These are phyloP conservation scores for Aricia agestis DNA, from an alignment of 1,140 invertebrate genomes.

Conservation along the genomic window DNA sequence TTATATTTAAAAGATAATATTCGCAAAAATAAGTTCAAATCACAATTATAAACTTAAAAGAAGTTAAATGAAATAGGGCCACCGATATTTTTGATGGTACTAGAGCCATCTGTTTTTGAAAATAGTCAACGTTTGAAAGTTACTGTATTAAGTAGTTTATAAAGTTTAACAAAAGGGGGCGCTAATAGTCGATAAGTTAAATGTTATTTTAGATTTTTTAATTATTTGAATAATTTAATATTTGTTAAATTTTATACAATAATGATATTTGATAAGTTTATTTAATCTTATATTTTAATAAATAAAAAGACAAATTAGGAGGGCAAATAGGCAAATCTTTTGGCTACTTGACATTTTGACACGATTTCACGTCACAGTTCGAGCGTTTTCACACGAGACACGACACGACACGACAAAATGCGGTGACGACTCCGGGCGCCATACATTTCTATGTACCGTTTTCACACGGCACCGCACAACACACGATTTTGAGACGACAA, in stretches of 20 bases:
- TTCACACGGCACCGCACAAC: no score
- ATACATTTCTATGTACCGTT: no score
- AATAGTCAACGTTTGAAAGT: neutral
- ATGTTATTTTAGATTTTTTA: no score
- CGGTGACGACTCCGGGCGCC: no score
- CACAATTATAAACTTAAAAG: no score
- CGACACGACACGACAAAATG: no score
- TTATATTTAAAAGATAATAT: neutral
- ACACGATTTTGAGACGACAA: no score
- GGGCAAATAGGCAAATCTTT: neutral
- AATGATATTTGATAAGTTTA: no score
- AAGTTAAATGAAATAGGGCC: neutral
- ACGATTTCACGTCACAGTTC: slow-evolving; percentile 9
- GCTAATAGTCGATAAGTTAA: neutral
- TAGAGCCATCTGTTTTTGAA: neutral
- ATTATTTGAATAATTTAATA: no score
- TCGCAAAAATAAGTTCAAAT: neutral
- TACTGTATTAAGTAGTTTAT: neutral
- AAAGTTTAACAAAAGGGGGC: neutral
- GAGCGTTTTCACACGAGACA: no score
- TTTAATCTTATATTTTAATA: no score
- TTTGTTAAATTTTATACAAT: no score
- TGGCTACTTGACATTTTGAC: slow-evolving; percentile 1
- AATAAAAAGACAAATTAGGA: neutral
- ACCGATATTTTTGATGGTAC: neutral